phyloP scores from a whole-genome alignment of 2,113 vertebrate genomes.

The Tinamus guttatus region DNA sequence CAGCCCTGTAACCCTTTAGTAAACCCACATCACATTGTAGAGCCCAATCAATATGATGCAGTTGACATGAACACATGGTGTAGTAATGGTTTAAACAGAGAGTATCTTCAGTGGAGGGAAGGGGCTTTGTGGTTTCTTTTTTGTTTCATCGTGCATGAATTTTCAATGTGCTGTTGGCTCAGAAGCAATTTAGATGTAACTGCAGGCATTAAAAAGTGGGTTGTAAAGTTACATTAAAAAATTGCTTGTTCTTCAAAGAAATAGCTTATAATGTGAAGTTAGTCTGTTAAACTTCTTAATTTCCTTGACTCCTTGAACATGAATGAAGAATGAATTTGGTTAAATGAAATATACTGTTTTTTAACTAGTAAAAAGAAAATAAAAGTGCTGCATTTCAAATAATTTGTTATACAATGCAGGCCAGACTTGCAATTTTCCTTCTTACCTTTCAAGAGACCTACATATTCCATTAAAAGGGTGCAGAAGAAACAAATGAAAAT shows the following conservation, averaged over 20 bases:
- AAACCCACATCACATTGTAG: constrained; percentile 48
- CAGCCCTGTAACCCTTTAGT: constrained; percentile 41
- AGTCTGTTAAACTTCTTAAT: constrained; percentile 78
- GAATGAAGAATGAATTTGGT: constrained; percentile 78
- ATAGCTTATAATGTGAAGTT: constrained; percentile 79
- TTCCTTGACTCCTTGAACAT: constrained; percentile 71
- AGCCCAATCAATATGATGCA: constrained; percentile 44
- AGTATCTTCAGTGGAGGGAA: constrained; percentile 55
- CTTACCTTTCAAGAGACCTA: constrained; percentile 95
- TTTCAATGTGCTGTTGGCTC: constrained; percentile 49
- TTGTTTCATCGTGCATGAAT: constrained; percentile 30
- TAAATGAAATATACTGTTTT: constrained; percentile 76
- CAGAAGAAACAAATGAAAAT: constrained; percentile 89
- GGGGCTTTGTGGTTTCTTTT: background rate
- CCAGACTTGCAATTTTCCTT: constrained; percentile 77
- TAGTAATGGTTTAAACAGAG: constrained; percentile 73
- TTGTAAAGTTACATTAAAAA: constrained; percentile 34
- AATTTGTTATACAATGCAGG: constrained; percentile 82
- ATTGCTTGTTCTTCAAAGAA: constrained; percentile 56
- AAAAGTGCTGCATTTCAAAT: constrained; percentile 70
- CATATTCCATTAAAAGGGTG: constrained; percentile 88
- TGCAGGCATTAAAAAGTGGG: constrained; percentile 71
- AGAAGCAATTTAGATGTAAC: constrained; percentile 64
- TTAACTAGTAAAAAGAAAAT: constrained; percentile 75
- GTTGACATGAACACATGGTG: constrained; percentile 66